These are phyloP conservation scores for Lichenostomus cassidix DNA, from an alignment of 2,113 vertebrate species.

Conservation along the genomic window DNA sequence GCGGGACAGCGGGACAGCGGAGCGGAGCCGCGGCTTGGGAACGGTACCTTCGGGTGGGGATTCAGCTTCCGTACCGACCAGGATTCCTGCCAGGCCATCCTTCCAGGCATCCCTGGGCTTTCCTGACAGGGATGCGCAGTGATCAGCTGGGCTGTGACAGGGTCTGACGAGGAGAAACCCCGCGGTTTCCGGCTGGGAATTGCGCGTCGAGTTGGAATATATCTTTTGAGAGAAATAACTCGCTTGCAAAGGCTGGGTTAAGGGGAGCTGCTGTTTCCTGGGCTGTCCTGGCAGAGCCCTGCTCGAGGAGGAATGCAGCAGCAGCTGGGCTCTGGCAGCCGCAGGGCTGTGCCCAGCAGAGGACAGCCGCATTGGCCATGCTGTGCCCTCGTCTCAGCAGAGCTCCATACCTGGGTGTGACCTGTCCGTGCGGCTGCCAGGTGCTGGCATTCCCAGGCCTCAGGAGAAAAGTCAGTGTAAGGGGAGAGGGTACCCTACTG, in stretches of 20 bases:
- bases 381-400: fast-evolving
- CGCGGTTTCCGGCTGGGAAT: fast-evolving
- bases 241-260: fast-evolving
- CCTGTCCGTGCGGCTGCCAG: neutral
- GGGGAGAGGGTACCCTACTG: neutral
- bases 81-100: neutral
- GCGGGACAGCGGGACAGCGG: no score
- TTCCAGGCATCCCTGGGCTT: fast-evolving
- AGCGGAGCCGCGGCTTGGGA: neutral
- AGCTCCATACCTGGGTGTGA: neutral
- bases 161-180: fast-evolving
- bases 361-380: fast-evolving
- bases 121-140: fast-evolving
- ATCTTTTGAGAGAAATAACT: fast-evolving
- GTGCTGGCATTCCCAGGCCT: neutral
- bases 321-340: fast-evolving
- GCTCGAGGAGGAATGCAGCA: fast-evolving
- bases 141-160: neutral
- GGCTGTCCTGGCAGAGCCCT: neutral
- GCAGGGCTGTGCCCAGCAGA: neutral
- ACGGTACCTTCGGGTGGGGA: no score
- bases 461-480: fast-evolving
- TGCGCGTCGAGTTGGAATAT: fast-evolving
- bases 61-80: fast-evolving
- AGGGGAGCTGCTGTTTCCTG: fast-evolving